A percentile compares a stretch with the other conserved stretches of the same genome.
These are phyloP conservation scores for Taeniopygia guttata DNA, from an alignment of 2,797 vertebrate species.

Conservation along the genomic window DNA sequence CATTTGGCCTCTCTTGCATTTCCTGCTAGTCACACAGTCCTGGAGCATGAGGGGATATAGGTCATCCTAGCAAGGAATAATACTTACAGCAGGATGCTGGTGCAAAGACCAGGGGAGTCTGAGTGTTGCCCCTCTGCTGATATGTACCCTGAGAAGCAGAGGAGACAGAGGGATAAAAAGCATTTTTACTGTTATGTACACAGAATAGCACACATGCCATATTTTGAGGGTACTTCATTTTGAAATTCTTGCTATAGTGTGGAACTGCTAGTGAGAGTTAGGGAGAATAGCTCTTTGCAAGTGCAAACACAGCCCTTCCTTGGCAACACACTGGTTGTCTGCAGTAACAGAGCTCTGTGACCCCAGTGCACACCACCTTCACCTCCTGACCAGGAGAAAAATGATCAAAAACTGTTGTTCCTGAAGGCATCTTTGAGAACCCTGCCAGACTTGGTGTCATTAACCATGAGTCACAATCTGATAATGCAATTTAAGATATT, in stretches of 20 bases:
- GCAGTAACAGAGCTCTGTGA: background rate
- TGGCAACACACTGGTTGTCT: fast-evolving
- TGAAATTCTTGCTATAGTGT: background rate
- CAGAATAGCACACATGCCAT: background rate
- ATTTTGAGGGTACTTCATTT: background rate
- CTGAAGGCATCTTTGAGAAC: background rate
- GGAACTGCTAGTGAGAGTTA: background rate
- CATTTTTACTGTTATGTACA: background rate
- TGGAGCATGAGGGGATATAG: background rate
- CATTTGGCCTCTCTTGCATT: background rate
- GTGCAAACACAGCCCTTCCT: background rate
- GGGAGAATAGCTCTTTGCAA: background rate
- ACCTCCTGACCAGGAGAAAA: background rate
- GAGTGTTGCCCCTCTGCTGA: background rate
- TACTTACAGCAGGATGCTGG: background rate
- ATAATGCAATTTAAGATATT: conserved; percentile 23
- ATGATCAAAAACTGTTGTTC: background rate
- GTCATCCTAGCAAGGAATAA: background rate
- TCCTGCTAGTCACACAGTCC: background rate
- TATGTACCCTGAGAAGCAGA: background rate
- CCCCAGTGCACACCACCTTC: background rate
- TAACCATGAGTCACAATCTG: conserved; percentile 22
- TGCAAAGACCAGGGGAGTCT: background rate
- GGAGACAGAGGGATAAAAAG: background rate
- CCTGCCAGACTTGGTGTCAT: background rate